phyloP scores from a whole-genome alignment of 2,797 vertebrate species.

The Oryzias dopingdopingensis region DNA sequence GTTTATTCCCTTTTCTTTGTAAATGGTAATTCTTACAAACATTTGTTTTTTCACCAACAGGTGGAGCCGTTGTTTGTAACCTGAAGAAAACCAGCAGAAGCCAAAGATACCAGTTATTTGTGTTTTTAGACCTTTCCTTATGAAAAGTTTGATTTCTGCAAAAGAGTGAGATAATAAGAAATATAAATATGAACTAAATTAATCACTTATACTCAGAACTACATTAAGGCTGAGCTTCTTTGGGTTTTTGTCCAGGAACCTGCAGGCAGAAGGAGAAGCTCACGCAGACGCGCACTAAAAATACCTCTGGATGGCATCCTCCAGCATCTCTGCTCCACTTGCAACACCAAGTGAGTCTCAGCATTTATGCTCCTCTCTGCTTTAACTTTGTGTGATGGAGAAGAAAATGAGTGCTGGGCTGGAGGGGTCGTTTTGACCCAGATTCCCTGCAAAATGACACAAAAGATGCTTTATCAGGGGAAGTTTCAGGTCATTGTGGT shows the following conservation, averaged over 20 bases:
- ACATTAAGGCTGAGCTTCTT: too few relatives aligned
- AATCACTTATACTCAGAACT: too few relatives aligned
- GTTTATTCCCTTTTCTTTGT: too few relatives aligned
- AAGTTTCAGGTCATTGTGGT: neutral
- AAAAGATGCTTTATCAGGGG: neutral
- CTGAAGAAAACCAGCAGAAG: too few relatives aligned
- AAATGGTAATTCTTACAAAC: too few relatives aligned
- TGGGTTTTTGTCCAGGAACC: conserved; percentile 46
- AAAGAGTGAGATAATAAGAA: too few relatives aligned
- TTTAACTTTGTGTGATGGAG: conserved; percentile 15
- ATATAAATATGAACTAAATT: too few relatives aligned
- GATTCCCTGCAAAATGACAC: neutral
- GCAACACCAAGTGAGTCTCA: conserved; percentile 19
- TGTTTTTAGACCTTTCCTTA: neutral
- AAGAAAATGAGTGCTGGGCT: conserved; percentile 19
- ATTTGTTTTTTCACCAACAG: conserved; percentile 18
- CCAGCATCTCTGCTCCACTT: conserved; percentile 62
- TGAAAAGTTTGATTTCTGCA: neutral
- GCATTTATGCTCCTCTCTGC: conserved; percentile 6
- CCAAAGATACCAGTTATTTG: neutral
- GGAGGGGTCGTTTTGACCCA: conserved; percentile 4
- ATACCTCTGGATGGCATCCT: conserved; percentile 51
- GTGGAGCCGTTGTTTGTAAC: conserved; percentile 5
- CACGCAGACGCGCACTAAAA: conserved; percentile 43
- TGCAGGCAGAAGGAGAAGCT: conserved; percentile 46